Base-by-base conservation (phyloP, 2,113 vertebrate species). In the Mesitornis unicolor region DNA sequence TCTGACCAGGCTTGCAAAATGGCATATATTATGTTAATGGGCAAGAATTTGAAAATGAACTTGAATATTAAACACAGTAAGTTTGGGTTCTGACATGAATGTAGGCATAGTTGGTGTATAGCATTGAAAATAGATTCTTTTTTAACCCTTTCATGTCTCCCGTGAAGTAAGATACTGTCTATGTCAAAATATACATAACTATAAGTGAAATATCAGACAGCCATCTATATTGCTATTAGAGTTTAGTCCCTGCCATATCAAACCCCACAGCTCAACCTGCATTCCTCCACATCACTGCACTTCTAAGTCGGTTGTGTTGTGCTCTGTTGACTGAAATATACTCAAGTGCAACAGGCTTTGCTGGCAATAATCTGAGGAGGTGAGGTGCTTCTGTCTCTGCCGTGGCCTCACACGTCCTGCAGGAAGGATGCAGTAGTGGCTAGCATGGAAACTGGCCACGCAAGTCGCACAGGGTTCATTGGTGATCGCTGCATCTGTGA, bases 1-100 rank as follows among this genome's bases (percentile, higher is more conserved):
- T 98, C 94, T 98, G 98, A 98, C 98, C 98, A 96, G 98, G 97
- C 98, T 98, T 98, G 98, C 93, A 98, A 98, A 98, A 76, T 97
- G 68, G 97, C 95, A 98, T 98, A 97, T 97, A 98, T 98, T 98
- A 98, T 98, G 98, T 98, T 98, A 98, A 98, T 98, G 75, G 97
- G 0, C 67, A 98, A 94, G 94, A 92, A 97, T 98, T 97, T 98
- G 98, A 98, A 98, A 98, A 98, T 98, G 61, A 98, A 97, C 97
- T 98, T 98, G 98, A 98, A 98, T 98, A 98, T 98, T 98, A 98
- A 98, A 98, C 94, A 93, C 73, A 87, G 69, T 93, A 97, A 98
- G 95, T 98, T 98, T 98, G 76, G 83, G 94, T 97, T 98, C 90
- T 97, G 97, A 98, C 98, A 97, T 92, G 97, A 98, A 97, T 81